phyloP scores from a whole-genome alignment of 2,797 vertebrate genomes.

The Microctenopoma lineatum region DNA sequence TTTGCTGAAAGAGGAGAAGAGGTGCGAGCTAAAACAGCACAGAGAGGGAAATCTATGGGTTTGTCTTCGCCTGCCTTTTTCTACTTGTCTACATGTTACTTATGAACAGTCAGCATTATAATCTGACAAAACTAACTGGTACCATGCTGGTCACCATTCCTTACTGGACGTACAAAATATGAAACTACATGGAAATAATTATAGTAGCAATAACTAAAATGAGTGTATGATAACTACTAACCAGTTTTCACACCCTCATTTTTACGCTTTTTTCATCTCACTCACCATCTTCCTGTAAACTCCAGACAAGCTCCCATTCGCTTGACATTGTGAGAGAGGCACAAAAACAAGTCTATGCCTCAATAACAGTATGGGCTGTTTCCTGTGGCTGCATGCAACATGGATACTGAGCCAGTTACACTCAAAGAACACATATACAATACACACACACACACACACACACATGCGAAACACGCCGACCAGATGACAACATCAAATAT shows the following conservation, averaged over 20 bases:
- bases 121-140: neutral
- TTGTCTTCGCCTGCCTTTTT: neutral
- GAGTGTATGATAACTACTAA: slow-evolving; percentile 14
- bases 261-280: neutral
- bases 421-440: neutral
- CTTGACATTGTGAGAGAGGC: slow-evolving; percentile 7
- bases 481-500: slow-evolving; percentile 70
- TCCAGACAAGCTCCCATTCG: neutral
- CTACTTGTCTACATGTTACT: too few species aligned
- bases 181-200: too few species aligned
- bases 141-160: too few species aligned
- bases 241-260: slow-evolving; percentile 1
- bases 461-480: slow-evolving; percentile 24
- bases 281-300: neutral
- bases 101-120: neutral
- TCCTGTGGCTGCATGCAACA: slow-evolving; percentile 34
- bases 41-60: slow-evolving; percentile 22
- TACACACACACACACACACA: neutral
- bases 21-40: slow-evolving; percentile 16
- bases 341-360: slow-evolving; percentile 5
- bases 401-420: slow-evolving; percentile 29
- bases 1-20: slow-evolving; percentile 26
- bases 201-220: too few species aligned
- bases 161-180: too few species aligned
- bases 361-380: slow-evolving; percentile 25